phyloP scores from a whole-genome alignment of 23 tunicate genomes.

The Pegea sp. region DNA sequence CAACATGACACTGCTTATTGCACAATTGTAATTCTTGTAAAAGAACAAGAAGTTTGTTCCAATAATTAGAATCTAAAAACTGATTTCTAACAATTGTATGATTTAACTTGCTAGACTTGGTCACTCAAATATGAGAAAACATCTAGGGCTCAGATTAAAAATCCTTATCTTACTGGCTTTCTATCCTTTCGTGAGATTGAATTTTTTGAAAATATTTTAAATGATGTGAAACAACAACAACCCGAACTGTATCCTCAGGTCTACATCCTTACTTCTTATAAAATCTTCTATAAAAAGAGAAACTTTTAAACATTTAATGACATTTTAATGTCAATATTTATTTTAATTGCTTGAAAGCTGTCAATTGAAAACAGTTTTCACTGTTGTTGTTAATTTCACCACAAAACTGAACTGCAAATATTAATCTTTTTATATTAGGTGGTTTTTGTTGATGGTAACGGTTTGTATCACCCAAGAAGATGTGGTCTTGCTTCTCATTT shows the following conservation, averaged over 20 bases:
- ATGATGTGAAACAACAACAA: slow-evolving; percentile 2
- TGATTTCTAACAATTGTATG: no score
- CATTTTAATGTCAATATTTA: not conserved
- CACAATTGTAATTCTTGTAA: no score
- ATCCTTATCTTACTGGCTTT: slow-evolving; percentile 37
- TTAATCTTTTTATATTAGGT: slow-evolving; percentile 5
- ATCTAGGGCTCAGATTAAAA: no score
- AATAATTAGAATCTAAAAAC: no score
- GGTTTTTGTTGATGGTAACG: slow-evolving; percentile 64
- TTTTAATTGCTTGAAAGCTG: not conserved
- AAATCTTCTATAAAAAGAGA: not conserved
- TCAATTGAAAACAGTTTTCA: not conserved
- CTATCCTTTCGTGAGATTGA: slow-evolving; percentile 28
- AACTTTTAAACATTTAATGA: not conserved
- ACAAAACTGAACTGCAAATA: not conserved
- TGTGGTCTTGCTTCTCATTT: slow-evolving; percentile 43
- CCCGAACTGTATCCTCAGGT: slow-evolving; percentile 10
- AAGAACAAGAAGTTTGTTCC: no score
- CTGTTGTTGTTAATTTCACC: not conserved
- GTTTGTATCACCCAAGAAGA: slow-evolving; percentile 15
- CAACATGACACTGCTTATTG: no score
- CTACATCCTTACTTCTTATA: not conserved
- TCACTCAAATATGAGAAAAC: no score
- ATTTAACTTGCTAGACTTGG: no score
- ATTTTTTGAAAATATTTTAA: slow-evolving; percentile 7